A percentile compares a stretch with the other conserved stretches of the same genome.
These are phyloP conservation scores for Ceratoteleas bidentatus DNA, from an alignment of 1,140 invertebrate genomes.

Conservation along the genomic window DNA sequence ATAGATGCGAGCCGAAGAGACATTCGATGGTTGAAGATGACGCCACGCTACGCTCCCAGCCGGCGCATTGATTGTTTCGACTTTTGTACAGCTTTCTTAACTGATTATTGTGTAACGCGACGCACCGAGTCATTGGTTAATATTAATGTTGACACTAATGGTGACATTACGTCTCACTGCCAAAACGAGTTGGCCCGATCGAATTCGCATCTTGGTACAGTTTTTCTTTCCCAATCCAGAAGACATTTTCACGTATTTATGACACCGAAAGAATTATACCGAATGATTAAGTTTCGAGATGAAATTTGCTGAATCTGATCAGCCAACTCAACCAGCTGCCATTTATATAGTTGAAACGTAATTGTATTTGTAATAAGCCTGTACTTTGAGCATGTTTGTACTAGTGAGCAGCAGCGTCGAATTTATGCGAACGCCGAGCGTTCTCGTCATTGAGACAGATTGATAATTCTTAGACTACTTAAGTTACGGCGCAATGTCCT, in stretches of 20 bases:
- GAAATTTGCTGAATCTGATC: neutral
- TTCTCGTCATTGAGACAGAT: too few relatives aligned
- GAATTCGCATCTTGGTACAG: neutral
- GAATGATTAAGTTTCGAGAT: too few relatives aligned
- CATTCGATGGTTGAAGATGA: too few relatives aligned
- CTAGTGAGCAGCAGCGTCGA: too few relatives aligned
- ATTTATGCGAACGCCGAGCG: too few relatives aligned
- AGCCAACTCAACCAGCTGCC: conserved; percentile 53
- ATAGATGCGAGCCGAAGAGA: too few relatives aligned
- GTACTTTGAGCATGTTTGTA: conserved; percentile 60
- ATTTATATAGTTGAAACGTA: conserved; percentile 44
- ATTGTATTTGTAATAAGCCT: conserved; percentile 41
- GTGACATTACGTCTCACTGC: conserved; percentile 71
- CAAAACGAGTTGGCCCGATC: conserved; percentile 63
- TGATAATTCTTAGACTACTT: too few relatives aligned
- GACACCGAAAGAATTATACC: too few relatives aligned
- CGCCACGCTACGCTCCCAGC: too few relatives aligned
- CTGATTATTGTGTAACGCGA: conserved; percentile 74
- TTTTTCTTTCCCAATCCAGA: too few relatives aligned
- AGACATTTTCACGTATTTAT: too few relatives aligned
- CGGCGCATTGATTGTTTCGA: conserved; percentile 69
- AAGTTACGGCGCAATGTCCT: too few relatives aligned
- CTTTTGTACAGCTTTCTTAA: conserved; percentile 80
- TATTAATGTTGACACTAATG: conserved; percentile 67
- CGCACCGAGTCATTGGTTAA: conserved; percentile 69